These are phyloP conservation scores for Cactoblastis cactorum DNA, from an alignment of 2,888 invertebrate genomes.

Conservation along the genomic window DNA sequence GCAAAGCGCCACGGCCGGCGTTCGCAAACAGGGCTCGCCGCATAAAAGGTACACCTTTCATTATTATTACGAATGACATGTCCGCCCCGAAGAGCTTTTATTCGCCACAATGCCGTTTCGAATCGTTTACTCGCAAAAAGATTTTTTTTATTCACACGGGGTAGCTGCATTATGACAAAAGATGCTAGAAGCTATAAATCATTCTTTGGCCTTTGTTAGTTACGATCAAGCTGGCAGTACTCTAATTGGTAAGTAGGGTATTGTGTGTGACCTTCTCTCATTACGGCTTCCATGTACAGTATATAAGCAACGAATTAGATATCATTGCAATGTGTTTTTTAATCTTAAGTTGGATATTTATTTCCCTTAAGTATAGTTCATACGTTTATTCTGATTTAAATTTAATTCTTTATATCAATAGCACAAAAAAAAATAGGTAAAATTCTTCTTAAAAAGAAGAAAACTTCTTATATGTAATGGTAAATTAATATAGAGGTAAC, in stretches of 20 bases:
- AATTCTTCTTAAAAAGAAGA: no score
- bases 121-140: conserved; percentile 33
- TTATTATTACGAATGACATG: conserved; percentile 40
- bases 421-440: no score
- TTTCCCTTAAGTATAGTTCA: neutral
- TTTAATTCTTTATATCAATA: neutral
- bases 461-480: no score
- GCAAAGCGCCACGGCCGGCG: conserved; percentile 63
- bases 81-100: conserved; percentile 48
- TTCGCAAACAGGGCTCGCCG: conserved; percentile 64
- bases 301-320: conserved; percentile 21
- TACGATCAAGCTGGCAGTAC: conserved; percentile 45
- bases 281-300: conserved; percentile 51
- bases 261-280: conserved; percentile 54
- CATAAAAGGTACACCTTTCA: conserved; percentile 61
- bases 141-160: conserved; percentile 27
- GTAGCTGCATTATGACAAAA: conserved; percentile 52
- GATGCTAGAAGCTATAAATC: conserved; percentile 28
- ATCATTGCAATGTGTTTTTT: conserved; percentile 1
- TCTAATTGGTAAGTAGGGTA: conserved; percentile 41
- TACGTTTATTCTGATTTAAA: neutral
- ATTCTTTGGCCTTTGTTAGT: conserved; percentile 31
- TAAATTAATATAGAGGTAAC: no score
- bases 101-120: conserved; percentile 46
- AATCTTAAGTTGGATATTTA: neutral